phyloP scores from a whole-genome alignment of 2,888 invertebrate species.

The Ennomos erosarius region DNA sequence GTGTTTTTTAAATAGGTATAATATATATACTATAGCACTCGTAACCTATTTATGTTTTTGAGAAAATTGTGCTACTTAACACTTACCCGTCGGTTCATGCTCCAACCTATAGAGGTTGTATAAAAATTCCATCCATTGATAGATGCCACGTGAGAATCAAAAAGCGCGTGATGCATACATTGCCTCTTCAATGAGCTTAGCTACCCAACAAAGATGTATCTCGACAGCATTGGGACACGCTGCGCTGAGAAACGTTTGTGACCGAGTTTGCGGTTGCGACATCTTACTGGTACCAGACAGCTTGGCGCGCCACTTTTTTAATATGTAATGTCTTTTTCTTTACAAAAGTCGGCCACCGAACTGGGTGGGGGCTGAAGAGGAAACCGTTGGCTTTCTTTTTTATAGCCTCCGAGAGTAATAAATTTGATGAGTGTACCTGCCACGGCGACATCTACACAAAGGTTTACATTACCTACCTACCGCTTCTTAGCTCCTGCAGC shows the following conservation, averaged over 20 bases:
- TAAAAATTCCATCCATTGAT: conserved; percentile 27
- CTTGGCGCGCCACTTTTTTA: conserved; percentile 81
- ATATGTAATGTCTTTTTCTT: conserved; percentile 60
- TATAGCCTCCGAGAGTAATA: conserved; percentile 69
- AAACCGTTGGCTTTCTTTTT: conserved; percentile 79
- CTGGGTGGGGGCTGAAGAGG: conserved; percentile 62
- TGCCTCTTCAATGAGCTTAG: conserved; percentile 43
- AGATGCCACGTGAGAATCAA: conserved; percentile 21
- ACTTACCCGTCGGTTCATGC: too few species aligned
- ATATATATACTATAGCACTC: too few species aligned
- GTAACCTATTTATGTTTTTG: too few species aligned
- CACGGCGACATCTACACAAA: conserved; percentile 45
- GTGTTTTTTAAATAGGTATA: too few species aligned
- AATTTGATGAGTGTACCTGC: conserved; percentile 57
- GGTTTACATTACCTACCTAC: conserved; percentile 35
- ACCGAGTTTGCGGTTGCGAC: conserved; percentile 58
- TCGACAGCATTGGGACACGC: conserved; percentile 47
- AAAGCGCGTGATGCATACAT: conserved; percentile 45
- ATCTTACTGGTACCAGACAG: conserved; percentile 71
- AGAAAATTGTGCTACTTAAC: too few species aligned
- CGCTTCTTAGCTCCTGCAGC: too few species aligned
- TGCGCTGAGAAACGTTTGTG: conserved; percentile 51
- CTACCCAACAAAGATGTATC: conserved; percentile 26
- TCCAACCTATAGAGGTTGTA: too few species aligned
- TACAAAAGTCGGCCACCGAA: conserved; percentile 67